Evolutionary conservation across 2,888 invertebrate genomes (phyloP), one percentile per base, ranked within the genome.

Genomic region (Agrilus biguttatus): DNA sequence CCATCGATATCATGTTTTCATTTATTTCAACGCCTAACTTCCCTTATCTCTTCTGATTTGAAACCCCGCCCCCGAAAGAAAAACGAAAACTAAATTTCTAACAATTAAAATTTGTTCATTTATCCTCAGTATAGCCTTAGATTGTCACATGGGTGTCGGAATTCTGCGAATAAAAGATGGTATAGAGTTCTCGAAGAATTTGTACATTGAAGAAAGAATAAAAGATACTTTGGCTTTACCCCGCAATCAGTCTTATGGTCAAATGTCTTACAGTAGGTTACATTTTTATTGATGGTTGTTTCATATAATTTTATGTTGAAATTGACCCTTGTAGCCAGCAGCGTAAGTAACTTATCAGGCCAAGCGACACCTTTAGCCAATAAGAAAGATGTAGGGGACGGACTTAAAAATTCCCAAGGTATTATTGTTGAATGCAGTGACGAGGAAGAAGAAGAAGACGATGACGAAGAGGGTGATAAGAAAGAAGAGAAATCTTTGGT

Each of bases 101-200:
- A 2, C 8, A 28, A 19, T 21, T 38, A 41, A 41, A 33, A 28
- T 35, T 1, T 36, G 17, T 33, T 36, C 36, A 14, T 40, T 44
- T 21, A 53, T 49, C 57, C 61, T 4, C 66, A 88, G 88, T 63
- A 88, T 91, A 74, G 91, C 96, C 0, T 74, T 98, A 53, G 96
- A 97, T 67, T 80, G 90, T 68, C 88, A 93, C 65, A 77, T 92
- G 72, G 90, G 92, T 5, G 80, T 96, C 17, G 93, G 89, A 8
- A 80, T 98, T 42, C 70, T 98, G 28, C 78, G 93, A 42, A 75
- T 92, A 14, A 83, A 83, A 49, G 85, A 87, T 54, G 96, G 96
- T 0, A 75, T 93, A 49, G 85, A 90, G 65, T 80, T 80, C 51
- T 70, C 73, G 39, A 73, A 75, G 37, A 63, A 75, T 6, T 58